These are phyloP conservation scores for Acrobasis repandana DNA, from an alignment of 2,888 invertebrate species.

Conservation along the genomic window DNA sequence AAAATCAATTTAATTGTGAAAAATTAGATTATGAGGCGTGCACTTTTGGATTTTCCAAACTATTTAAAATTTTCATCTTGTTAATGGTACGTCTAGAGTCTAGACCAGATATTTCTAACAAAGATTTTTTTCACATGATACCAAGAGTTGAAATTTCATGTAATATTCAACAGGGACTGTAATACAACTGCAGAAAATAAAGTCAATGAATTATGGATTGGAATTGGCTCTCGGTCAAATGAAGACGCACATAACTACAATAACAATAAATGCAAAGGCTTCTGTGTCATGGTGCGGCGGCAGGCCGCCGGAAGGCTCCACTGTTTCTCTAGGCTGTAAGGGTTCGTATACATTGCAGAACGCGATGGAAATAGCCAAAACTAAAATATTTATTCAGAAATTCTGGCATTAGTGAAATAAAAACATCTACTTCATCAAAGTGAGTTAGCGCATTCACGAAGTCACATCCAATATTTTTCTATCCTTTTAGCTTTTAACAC, in stretches of 20 bases:
- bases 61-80: no score
- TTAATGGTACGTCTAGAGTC: no score
- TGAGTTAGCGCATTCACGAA: no score
- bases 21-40: no score
- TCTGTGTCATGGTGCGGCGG: slow-evolving; percentile 3
- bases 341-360: not conserved
- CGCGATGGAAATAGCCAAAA: not conserved
- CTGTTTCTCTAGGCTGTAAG: not conserved
- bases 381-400: not conserved
- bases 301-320: slow-evolving; percentile 19
- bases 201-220: not conserved
- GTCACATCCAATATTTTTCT: no score
- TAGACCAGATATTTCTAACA: no score
- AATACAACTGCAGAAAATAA: not conserved
- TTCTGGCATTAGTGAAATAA: not conserved
- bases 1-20: no score
- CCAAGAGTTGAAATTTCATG: not conserved
- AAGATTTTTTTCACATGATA: no score
- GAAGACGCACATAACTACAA: slow-evolving; percentile 26
- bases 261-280: slow-evolving; percentile 17
- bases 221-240: slow-evolving; percentile 40
- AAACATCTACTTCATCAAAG: no score
- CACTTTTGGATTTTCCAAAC: no score
- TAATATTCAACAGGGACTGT: not conserved
- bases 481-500: no score